phyloP scores from a whole-genome alignment of 2,888 invertebrate genomes.

The Coelopa pilipes region DNA sequence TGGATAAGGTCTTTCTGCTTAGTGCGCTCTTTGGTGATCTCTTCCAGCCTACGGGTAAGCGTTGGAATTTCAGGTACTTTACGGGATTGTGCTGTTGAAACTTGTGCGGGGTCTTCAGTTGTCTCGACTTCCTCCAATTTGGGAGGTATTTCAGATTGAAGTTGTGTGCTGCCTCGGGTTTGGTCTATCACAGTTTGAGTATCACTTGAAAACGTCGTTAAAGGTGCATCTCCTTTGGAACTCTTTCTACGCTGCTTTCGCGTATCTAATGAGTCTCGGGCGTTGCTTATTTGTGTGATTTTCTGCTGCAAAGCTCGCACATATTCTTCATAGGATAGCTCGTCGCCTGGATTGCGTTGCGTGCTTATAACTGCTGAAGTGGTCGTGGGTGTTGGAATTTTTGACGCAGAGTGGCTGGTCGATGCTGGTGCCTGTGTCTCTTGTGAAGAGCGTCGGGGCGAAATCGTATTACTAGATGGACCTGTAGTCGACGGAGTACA shows the following conservation, averaged over 20 bases:
- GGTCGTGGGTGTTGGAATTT: conserved; percentile 38
- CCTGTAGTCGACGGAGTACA: conserved; percentile 49
- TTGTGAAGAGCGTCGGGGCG: conserved; percentile 47
- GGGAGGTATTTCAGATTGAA: background rate
- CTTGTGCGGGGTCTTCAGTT: conserved; percentile 36
- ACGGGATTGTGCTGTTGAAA: conserved; percentile 45
- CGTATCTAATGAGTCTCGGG: conserved; percentile 75
- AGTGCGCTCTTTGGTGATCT: conserved; percentile 81
- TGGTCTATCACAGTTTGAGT: conserved; percentile 62
- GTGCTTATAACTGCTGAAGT: background rate
- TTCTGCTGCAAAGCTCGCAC: conserved; percentile 75
- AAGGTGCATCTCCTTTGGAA: conserved; percentile 66
- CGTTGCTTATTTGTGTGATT: conserved; percentile 77
- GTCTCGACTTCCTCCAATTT: background rate
- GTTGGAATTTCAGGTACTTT: conserved; percentile 69
- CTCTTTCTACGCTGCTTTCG: conserved; percentile 71
- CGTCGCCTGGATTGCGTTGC: conserved; percentile 55
- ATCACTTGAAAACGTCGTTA: conserved; percentile 48
- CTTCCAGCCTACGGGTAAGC: conserved; percentile 77
- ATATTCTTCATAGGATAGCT: conserved; percentile 71
- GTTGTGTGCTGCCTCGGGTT: conserved; percentile 11
- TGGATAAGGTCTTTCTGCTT: conserved; percentile 86
- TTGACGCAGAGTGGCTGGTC: conserved; percentile 21
- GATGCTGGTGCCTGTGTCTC: conserved; percentile 46
- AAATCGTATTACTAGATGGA: conserved; percentile 48